Base-by-base conservation (phyloP, 2,888 invertebrate species). In the Heliconius aoede region DNA sequence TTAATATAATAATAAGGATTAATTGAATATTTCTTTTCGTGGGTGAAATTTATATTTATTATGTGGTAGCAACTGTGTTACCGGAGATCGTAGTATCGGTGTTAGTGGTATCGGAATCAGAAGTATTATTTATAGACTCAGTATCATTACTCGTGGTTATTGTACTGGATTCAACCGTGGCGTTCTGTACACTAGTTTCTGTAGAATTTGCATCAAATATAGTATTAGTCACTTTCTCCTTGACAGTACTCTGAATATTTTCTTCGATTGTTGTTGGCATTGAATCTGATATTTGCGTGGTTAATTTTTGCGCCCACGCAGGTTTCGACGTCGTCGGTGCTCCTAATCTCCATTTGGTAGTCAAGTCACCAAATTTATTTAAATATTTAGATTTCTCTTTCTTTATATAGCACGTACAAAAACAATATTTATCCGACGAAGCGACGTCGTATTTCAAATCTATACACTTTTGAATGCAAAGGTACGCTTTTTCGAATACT, bases 381-480 rank as follows among this genome's bases (percentile, higher is more conserved):
- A 74, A 79, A 73, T 81, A 81, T 76, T 86, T 84, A 32, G 82
- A 83, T 73, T 89, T 87, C 3, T 83, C 80, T 40, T 73, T 81
- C n/a, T 89, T 87, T 64, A 80, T 76, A 30, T 82, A 86, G 84
- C 93, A 93, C 18, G 83, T 87, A 76, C 93, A 93, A 9, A 65
- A 62, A 76, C 93, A 93, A 24, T 86, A 69, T 84, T 85, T 88
- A 78, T 92, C 85, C 3, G 91, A 80, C 61, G 85, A 73, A 15
- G 92, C 92, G 1, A 91, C 81, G 55, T 91, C 88, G 72, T 82
- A 92, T 26, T 85, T 83, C 15, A 82, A 73, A 80, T 88, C 86
- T 69, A 89, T 80, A 82, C 93, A 93, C 82, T 86, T 88, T 79
- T 86, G 85, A 46, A 92, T 82, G 77, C 93, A 93, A 9, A 87